Conservation (phyloP, 2,113 vertebrate species). For the Equus przewalskii region DNA sequence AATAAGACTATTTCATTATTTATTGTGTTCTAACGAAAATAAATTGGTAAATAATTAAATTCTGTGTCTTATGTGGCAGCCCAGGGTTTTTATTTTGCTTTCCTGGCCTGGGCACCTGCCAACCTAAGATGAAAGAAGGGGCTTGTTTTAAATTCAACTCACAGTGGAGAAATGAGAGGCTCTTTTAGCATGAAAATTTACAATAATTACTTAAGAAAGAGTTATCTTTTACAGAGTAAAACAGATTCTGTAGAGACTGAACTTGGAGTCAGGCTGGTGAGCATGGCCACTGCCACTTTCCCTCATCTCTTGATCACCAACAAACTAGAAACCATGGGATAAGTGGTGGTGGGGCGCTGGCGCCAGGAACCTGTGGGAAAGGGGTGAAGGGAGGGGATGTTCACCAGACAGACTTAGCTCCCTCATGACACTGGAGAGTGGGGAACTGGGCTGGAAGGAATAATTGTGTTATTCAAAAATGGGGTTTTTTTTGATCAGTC, state of each 20-base stretch:
- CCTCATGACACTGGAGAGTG: background rate
- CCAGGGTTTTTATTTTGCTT: background rate
- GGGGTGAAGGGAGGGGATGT: background rate
- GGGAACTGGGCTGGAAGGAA: background rate
- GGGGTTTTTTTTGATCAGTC: background rate
- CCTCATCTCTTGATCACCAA: background rate
- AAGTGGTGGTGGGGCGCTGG: background rate
- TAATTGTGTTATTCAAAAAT: background rate
- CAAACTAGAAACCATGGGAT: background rate
- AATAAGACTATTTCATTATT: background rate
- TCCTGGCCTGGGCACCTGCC: background rate
- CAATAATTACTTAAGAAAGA: background rate
- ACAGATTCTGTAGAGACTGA: background rate
- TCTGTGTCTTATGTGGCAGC: background rate
- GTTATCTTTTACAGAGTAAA: background rate
- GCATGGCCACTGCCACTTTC: background rate
- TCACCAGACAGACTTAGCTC: background rate
- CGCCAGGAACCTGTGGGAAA: background rate
- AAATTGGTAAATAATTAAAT: background rate
- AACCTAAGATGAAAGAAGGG: background rate
- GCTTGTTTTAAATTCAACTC: background rate
- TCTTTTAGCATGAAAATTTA: background rate
- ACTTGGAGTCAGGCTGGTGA: background rate
- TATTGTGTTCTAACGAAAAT: slow-evolving; percentile 1
- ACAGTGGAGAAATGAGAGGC: background rate